Evolutionary conservation across 92 coral and sea anemone genomes (phyloP).

Genomic region (Chrysogorgia sp.): DNA sequence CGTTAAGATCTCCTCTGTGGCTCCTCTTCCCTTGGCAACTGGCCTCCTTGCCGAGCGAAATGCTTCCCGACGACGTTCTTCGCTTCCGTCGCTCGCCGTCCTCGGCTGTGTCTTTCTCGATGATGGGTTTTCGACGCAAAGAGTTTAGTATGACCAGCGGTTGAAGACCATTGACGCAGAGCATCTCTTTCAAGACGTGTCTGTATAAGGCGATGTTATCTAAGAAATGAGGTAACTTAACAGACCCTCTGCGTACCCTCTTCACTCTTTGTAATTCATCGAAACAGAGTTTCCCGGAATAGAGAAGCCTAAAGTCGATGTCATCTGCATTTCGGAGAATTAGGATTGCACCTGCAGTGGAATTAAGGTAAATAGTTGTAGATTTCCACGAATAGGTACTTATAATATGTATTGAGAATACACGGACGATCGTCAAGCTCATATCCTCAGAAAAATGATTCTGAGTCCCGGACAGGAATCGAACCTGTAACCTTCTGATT

Average conservation of each 20-base stretch:
- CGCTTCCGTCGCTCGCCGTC: background rate
- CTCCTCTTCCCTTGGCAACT: background rate
- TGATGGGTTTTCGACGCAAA: background rate
- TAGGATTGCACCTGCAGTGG: conserved; percentile 90
- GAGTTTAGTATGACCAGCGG: background rate
- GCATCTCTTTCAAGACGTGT: conserved; percentile 78
- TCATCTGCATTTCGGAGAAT: conserved; percentile 90
- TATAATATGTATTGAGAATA: too few species aligned
- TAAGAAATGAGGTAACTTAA: conserved; percentile 82
- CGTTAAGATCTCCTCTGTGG: background rate
- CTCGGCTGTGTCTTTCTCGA: background rate
- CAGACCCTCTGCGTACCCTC: conserved; percentile 79
- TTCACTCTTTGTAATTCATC: conserved; percentile 82
- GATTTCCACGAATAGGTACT: too few species aligned
- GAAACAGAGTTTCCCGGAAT: conserved; percentile 85
- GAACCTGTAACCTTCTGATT: too few species aligned
- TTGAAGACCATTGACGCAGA: conserved; percentile 74
- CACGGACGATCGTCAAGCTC: too few species aligned
- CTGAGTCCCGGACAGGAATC: too few species aligned
- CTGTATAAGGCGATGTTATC: conserved; percentile 71
- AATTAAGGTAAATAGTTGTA: too few species aligned
- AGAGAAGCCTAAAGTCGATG: conserved; percentile 86
- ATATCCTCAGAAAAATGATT: too few species aligned
- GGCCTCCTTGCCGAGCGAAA: background rate
- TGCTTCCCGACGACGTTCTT: background rate